phyloP scores from a whole-genome alignment of 2,888 invertebrate species.

The Alloscopus bannaensis region DNA sequence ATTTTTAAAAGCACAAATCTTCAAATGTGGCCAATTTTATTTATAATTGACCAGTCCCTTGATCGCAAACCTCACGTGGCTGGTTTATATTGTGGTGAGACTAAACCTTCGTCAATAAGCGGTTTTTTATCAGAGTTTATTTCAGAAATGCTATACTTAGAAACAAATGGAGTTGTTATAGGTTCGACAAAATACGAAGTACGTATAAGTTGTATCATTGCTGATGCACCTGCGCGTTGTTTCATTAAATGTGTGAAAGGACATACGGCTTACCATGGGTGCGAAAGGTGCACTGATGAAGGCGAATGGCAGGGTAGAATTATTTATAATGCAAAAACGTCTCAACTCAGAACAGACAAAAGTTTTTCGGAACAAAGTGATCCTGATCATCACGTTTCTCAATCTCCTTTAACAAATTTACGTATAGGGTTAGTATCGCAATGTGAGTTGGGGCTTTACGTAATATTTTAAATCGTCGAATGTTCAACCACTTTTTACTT shows the following conservation, averaged over 20 bases:
- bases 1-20: conserved; percentile 59
- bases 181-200: conserved; percentile 6
- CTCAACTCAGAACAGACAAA: conserved; percentile 2
- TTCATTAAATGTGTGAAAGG: conserved; percentile 33
- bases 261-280: conserved; percentile 28
- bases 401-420: conserved; percentile 5
- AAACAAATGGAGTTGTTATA: no score
- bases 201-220: conserved; percentile 32
- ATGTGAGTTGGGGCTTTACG: not conserved
- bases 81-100: conserved; percentile 59
- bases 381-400: conserved; percentile 10
- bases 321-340: not conserved
- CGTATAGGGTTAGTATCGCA: conserved; percentile 9
- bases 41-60: conserved; percentile 19
- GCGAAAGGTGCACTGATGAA: conserved; percentile 43
- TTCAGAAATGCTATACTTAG: no score
- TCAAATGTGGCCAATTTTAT: conserved; percentile 68
- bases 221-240: conserved; percentile 48
- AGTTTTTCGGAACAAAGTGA: not conserved
- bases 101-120: conserved; percentile 58
- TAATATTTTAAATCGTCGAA: not conserved
- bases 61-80: conserved; percentile 9
- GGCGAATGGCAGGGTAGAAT: conserved; percentile 33
- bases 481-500: conserved; percentile 17
- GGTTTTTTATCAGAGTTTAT: conserved; percentile 51